Evolutionary conservation across 2,888 invertebrate species (phyloP), one percentile per base, ranked within the genome.

Genomic region (Lysandra coridon): DNA sequence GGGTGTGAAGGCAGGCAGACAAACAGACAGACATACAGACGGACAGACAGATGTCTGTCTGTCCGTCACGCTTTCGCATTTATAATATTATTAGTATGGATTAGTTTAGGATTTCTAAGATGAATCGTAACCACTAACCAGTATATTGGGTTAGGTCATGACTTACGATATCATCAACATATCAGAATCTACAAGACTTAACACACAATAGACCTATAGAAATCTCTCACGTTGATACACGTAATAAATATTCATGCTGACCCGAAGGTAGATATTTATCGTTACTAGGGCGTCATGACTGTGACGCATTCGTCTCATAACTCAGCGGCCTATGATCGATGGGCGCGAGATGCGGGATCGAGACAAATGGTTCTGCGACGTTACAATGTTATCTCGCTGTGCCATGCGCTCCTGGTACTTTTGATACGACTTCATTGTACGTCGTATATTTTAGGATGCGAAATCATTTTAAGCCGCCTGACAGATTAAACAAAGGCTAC

Each of bases 311-410:
- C 73, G 40, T 40, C 78, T 74, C 73, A 79, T 79, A 79, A 79
- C 78, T 79, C 78, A 74, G 78, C 78, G 30, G 57, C 6, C n/a
- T 57, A 79, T 79, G 78, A 79, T 57, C 57, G 57, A 79, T 79
- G 73, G 44, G 73, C 74, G 73, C 53, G 78, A 80, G 80, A 80
- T 79, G 78, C 75, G 78, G 79, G 80, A 78, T 73, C 73, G 81
- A 76, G 80, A 81, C 79, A 79, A 80, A 81, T 78, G 64, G 76
- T 69, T 37, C 33, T 69, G 69, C 69, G 75, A 75, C 75, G 76
- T 76, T 76, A 76, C 76, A 76, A 76, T 76, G 76, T 57, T 76
- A 76, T 76, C 76, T 53, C 33, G 7, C 30, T 49, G 49, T 14
- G 49, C 33, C 53, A 76, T 76, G 76, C 53, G 30, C 14, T 4